These are phyloP conservation scores for Whitmania pigra DNA, from an alignment of 1,140 invertebrate species.

Conservation along the genomic window DNA sequence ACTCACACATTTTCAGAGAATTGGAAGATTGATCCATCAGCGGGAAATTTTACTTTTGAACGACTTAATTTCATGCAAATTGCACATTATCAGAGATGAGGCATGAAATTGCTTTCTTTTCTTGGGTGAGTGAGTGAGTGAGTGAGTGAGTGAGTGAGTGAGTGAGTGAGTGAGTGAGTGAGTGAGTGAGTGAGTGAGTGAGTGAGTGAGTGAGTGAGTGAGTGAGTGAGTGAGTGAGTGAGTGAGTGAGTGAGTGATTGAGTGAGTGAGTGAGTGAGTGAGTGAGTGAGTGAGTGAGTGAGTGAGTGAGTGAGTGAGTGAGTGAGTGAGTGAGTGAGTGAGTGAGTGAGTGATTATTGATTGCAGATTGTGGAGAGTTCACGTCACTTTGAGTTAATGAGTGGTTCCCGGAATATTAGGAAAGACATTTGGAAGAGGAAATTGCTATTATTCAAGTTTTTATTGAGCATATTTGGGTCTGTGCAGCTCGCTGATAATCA, in stretches of 20 bases:
- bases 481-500: no score
- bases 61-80: no score
- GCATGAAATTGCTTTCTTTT: no score
- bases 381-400: not conserved
- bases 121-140: conserved; percentile 20
- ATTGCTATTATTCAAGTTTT: no score
- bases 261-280: not conserved
- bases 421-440: not conserved
- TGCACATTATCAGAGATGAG: no score
- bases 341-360: conserved; percentile 6
- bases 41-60: no score
- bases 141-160: conserved; percentile 25
- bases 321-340: not conserved
- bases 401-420: not conserved
- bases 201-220: conserved; percentile 2
- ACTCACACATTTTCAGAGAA: no score
- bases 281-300: conserved; percentile 3
- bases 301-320: conserved; percentile 9
- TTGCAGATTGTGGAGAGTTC: not conserved
- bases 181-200: conserved; percentile 13
- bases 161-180: conserved; percentile 25
- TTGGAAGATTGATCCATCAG: no score
- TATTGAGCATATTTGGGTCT: no score
- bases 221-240: conserved; percentile 8
- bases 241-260: not conserved